Base-by-base conservation (phyloP, 2,113 vertebrate species). In the Stigmatopora nigra region DNA sequence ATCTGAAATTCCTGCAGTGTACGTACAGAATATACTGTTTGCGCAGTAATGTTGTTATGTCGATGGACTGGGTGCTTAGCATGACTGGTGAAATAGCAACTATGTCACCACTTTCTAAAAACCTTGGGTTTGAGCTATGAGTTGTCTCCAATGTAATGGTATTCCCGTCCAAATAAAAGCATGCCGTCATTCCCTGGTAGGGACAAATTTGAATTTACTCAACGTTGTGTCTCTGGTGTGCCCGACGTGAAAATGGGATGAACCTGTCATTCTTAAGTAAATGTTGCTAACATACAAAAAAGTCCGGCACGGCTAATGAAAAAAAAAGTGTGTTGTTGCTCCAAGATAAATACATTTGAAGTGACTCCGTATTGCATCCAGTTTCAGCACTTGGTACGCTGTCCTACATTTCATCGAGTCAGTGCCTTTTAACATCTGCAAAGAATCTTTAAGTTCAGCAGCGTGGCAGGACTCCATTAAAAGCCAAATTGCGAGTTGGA, bases 401-500 rank as follows among this genome's bases (percentile, higher is more conserved):
- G 93, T 91, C 86, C 90, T 89, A 87, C 93, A 90, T 92, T 92
- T 92, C 85, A 88, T 76, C 90, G 90, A 93, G 90, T 89, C 90
- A 84, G 91, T 91, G 92, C 86, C 92, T 90, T 92, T 92, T 92
- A 90, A 96, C 94, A 97, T 98, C 94, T 98, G 95, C 92, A 94
- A 95, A 94, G 93, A 94, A 94, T 95, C 95, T 96, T 92, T 91
- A 93, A 1, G 84, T 93, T 93, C 90, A 92, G 92, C 89, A 92
- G 92, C 95, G 94, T 94, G 93, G 94, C 94, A 95, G 93, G 92
- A 93, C 94, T 96, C 95, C 94, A 98, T 96, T 98, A 96, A 93
- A 86, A 84, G 92, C 92, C 85, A 95, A 98, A 98, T 96, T 97
- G 94, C 91, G 90, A 94, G 93, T 93, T 96, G 94, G 95, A 94